Base-by-base conservation (phyloP, 2,888 invertebrate species). In the Peribatodes rhomboidaria region DNA sequence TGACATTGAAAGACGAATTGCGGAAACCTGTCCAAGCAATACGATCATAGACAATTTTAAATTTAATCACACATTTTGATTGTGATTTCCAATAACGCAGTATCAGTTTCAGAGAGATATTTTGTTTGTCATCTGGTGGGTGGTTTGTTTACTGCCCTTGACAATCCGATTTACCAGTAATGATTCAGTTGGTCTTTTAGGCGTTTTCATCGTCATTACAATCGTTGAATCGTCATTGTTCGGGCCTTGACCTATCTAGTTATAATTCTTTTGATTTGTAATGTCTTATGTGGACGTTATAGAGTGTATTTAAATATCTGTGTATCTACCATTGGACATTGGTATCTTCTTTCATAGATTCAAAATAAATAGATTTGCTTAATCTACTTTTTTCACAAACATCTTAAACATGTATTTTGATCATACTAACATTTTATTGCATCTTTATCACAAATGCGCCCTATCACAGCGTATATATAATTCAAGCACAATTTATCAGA, bases 121-220 rank as follows among this genome's bases (percentile, higher is more conserved):
- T 63, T 63, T 37, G 50, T 50, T 55, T 57, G 49, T 47, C 68
- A 70, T 71, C 61, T 69, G 61, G 72, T 70, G 70, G 70, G 70
- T 58, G 69, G 67, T 63, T 66, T 50, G 46, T 47, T 50, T 39
- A 60, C 18, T 59, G 57, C 33, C 69, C 70, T 70, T 70, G 64
- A 64, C 49, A 66, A 65, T 54, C n/a, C 16, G 47, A 52, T 55
- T 64, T 65, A 37, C 31, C 16, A 35, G 46, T 18, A 14, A 39
- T 46, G 31, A 59, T 39, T 46, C 55, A 55, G 41, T 16, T 27
- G 27, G 9, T 33, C 14, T 33, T 37, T 16, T 37, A 1, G 33
- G 52, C 7, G 16, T 31, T 49, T 49, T 33, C 11, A 13, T 22
- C 27, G 6, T 27, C 27, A 4, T 22, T 49, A 41, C 9, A 9